Evolutionary conservation across 2,113 vertebrate genomes (phyloP), one percentile per base, ranked within the genome.

Genomic region (Chaetura pelagica): DNA sequence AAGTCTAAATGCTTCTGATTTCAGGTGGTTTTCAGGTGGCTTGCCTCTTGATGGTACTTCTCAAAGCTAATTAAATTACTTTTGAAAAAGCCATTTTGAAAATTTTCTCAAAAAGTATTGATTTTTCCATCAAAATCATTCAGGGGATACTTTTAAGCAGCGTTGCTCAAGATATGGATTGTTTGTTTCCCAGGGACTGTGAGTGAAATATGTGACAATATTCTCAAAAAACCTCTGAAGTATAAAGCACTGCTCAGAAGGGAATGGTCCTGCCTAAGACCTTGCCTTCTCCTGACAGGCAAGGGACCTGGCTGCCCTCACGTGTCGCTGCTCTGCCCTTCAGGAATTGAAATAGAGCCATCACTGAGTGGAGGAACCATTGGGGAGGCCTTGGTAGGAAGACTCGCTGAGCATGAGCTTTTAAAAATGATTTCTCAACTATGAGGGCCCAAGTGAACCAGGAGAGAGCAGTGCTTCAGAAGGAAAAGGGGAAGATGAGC

Each of bases 261-360:
- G 54, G 49, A 84, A 27, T 24, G 19, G 54, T 32, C 30, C 6
- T 1, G 1, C 2, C 17, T 38, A 17, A 14, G 12, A 7, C 24
- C 6, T 52, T 59, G 17, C 44, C 44, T 85, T 74, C 34, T 11
- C 8, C 38, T 32, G 44, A 5, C n/a, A 59, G 40, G 6, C 9
- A 15, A 21, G n/a, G 49, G 42, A 24, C 20, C 6, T 40, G 55
- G 12, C 29, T 63, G n/a, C 16, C 44, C n/a, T 49, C 1, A 0
- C 0, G 0, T 21, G 46, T 40, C 6, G 16, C 15, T 4, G 0
- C 44, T 22, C 0, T 4, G 24, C 18, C 12, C n/a, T 34, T 59
- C 22, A 24, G 34, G 49, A 72, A 9, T 22, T 16, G 24, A 40
- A 52, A 13, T 7, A 29, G 51, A 42, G 34, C 44, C 5, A 4